Base-by-base conservation (phyloP, 2,113 vertebrate species). In the Eurystomus gularis region DNA sequence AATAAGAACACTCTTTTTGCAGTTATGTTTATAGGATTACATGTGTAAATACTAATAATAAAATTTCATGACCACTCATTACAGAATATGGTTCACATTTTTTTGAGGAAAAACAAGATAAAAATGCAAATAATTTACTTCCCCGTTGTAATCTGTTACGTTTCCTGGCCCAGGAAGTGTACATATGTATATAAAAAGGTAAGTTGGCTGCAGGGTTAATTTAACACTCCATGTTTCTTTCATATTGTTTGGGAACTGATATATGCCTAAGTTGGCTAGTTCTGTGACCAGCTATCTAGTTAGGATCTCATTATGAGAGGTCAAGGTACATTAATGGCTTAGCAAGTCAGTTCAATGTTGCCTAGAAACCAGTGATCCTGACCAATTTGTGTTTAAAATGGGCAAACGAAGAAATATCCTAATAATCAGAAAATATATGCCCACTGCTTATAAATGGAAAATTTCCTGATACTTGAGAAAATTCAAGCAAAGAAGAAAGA, bases 71-170 rank as follows among this genome's bases (percentile, higher is more conserved):
- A 65, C 8, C 5, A 8, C 7, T 69, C 12, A 16, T 33, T 83
- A 49, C 1, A 75, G 13, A 21, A 18, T 54, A 54, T 18, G 4
- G 14, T 78, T 68, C 13, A n/a, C 4, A 33, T 26, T 33, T 42
- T 75, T 42, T 7, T 15, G 2, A 17, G 19, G 16, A 9, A 2
- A 0, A 0, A 3, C 13, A 21, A 29, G 17, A 25, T 25, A 26
- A 31, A n/a, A 9, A 48, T 40, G 5, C 10, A 69, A 88, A 42
- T 26, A 39, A 28, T 26, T 80, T 5, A 44, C 6, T 35, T 83
- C 7, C 46, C 8, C n/a, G 5, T 70, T 92, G 42, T 18, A 82
- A 65, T 39, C 19, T 1, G 12, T 70, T 42, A 31, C 4, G 44
- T 82, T 88, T 77, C 40, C 24, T 13, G 55, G 3, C 17, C 25